Conservation (phyloP, 2,797 vertebrate genomes). For the Cyclopterus lumpus region DNA sequence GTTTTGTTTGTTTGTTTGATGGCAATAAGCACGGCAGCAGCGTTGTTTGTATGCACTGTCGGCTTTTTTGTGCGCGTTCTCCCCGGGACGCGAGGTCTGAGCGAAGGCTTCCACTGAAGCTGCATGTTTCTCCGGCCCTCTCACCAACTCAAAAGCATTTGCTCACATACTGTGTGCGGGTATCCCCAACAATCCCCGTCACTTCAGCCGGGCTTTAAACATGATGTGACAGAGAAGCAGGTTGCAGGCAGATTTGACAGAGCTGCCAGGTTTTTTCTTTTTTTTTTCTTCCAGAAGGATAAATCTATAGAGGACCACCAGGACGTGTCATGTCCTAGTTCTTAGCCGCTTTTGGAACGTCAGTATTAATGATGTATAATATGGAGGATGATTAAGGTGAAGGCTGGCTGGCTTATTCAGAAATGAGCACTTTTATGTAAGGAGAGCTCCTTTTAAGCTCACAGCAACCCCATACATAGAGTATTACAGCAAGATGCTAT, state of each 20-base stretch:
- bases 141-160: conserved; percentile 74
- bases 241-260: conserved; percentile 74
- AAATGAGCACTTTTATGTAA: conserved; percentile 70
- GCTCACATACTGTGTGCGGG: conserved; percentile 74
- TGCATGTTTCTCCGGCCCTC: conserved; percentile 67
- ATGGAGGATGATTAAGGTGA: conserved; percentile 70
- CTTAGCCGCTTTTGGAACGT: conserved; percentile 73
- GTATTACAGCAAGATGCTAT: conserved; percentile 68
- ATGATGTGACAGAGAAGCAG: conserved; percentile 72
- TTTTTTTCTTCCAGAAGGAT: conserved; percentile 27
- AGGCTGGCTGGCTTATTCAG: conserved; percentile 60
- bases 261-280: conserved; percentile 61
- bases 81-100: conserved; percentile 60
- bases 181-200: conserved; percentile 75
- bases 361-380: conserved; percentile 76
- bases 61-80: conserved; percentile 55
- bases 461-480: conserved; percentile 33
- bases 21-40: conserved; percentile 30
- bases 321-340: conserved; percentile 58
- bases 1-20: conserved; percentile 58
- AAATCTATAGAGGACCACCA: conserved; percentile 64
- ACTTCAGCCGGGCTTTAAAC: conserved; percentile 65
- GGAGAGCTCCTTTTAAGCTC: conserved; percentile 64
- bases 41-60: conserved; percentile 55
- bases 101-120: conserved; percentile 57